A percentile compares a stretch with the other conserved stretches of the same genome.
phyloP scores from a whole-genome alignment of 1,140 invertebrate genomes.

The Zaprionus gabonicus region DNA sequence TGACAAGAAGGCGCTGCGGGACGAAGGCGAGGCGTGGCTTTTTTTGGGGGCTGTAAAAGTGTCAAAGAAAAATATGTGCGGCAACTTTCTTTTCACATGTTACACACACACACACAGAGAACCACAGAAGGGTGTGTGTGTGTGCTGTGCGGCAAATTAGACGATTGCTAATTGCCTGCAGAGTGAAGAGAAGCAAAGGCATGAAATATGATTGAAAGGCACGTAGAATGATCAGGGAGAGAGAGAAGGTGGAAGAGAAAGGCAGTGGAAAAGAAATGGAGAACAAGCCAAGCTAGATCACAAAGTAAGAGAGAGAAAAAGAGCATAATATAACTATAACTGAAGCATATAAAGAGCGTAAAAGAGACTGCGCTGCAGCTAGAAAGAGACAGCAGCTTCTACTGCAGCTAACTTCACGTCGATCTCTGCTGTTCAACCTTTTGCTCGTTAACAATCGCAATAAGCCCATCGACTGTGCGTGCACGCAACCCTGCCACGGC shows the following conservation, averaged over 20 bases:
- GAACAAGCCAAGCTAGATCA: background rate
- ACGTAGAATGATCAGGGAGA: background rate
- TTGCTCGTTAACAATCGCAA: conserved; percentile 45
- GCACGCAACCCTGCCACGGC: conserved; percentile 28
- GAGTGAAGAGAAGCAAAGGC: background rate
- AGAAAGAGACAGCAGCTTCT: background rate
- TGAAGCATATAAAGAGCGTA: background rate
- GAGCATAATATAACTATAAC: too few species aligned
- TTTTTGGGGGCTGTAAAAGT: conserved; percentile 56
- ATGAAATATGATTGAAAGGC: background rate
- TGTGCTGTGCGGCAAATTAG: conserved; percentile 62
- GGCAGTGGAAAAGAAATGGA: background rate
- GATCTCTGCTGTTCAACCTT: background rate
- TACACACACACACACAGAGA: conserved; percentile 47
- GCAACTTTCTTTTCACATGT: conserved; percentile 46
- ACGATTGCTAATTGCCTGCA: conserved; percentile 66
- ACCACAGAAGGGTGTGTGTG: conserved; percentile 9
- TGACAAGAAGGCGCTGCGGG: conserved; percentile 19
- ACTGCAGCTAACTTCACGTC: background rate
- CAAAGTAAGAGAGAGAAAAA: background rate
- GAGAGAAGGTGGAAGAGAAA: background rate
- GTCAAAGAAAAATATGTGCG: conserved; percentile 67
- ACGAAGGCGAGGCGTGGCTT: background rate
- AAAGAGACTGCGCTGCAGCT: background rate
- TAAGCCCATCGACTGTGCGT: conserved; percentile 16